phyloP scores from a whole-genome alignment of 2,113 vertebrate species.

The Meles meles region DNA sequence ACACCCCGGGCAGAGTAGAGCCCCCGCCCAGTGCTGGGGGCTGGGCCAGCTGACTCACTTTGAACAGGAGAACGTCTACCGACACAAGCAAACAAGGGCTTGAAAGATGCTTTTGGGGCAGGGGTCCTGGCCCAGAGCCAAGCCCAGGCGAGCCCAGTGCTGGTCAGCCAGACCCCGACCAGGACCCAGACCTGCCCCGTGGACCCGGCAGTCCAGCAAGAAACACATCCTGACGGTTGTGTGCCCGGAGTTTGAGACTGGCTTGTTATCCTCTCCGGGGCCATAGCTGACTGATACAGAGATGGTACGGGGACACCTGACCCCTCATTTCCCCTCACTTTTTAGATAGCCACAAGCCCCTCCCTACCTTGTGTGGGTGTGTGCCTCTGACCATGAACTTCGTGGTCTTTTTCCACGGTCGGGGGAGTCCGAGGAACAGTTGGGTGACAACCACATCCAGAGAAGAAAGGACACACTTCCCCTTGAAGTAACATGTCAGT shows the following conservation, averaged over 20 bases:
- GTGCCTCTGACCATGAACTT: background rate
- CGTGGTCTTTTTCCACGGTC: rapidly evolving
- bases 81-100: background rate
- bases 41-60: background rate
- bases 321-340: background rate
- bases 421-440: no score
- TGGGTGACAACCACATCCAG: background rate
- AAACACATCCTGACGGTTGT: background rate
- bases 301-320: rapidly evolving
- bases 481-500: rapidly evolving
- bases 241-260: background rate
- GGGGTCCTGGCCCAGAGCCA: background rate
- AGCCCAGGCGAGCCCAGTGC: background rate
- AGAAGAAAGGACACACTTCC: background rate
- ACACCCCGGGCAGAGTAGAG: background rate
- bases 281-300: background rate
- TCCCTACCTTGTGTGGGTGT: background rate
- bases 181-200: background rate
- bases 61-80: background rate
- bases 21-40: background rate
- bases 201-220: background rate
- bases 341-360: background rate
- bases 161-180: background rate
- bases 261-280: rapidly evolving
- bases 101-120: background rate